Conservation (phyloP, 2,888 invertebrate genomes). For the Conops quadrifasciatus region DNA sequence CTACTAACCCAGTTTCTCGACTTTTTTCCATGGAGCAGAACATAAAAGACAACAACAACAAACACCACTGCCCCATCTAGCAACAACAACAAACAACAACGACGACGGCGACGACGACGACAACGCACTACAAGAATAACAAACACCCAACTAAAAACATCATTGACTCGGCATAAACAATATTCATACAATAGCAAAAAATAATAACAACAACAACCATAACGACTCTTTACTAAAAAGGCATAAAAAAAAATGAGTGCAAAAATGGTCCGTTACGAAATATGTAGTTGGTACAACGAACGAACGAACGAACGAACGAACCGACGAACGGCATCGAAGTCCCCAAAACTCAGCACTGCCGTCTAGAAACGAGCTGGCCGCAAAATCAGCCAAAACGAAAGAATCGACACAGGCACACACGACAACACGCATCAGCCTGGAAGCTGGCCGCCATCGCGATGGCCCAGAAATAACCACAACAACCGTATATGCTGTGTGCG, state of each 20-base stretch:
- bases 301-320: neutral
- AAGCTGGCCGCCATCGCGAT: too few species aligned
- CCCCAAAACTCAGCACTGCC: too few species aligned
- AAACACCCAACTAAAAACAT: neutral
- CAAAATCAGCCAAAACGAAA: too few species aligned
- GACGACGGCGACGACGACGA: neutral
- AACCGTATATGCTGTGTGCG: too few species aligned
- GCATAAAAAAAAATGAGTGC: conserved; percentile 10
- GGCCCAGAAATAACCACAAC: too few species aligned
- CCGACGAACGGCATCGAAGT: neutral
- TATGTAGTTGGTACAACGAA: neutral
- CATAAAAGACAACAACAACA: conserved; percentile 30
- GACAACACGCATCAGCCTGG: too few species aligned
- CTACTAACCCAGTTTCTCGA: conserved; percentile 38
- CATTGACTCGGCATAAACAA: neutral
- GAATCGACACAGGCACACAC: too few species aligned
- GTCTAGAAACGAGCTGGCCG: too few species aligned
- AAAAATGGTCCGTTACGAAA: conserved; percentile 37
- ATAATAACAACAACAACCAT: conserved; percentile 9
- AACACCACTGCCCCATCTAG: conserved; percentile 1
- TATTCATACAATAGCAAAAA: conserved; percentile 3
- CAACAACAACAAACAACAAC: conserved; percentile 11
- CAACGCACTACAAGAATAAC: neutral
- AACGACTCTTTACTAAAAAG: conserved; percentile 1
- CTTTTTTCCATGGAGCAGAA: conserved; percentile 33